These are phyloP conservation scores for Drosophila takahashii DNA, from an alignment of 1,140 invertebrate genomes.

Conservation along the genomic window DNA sequence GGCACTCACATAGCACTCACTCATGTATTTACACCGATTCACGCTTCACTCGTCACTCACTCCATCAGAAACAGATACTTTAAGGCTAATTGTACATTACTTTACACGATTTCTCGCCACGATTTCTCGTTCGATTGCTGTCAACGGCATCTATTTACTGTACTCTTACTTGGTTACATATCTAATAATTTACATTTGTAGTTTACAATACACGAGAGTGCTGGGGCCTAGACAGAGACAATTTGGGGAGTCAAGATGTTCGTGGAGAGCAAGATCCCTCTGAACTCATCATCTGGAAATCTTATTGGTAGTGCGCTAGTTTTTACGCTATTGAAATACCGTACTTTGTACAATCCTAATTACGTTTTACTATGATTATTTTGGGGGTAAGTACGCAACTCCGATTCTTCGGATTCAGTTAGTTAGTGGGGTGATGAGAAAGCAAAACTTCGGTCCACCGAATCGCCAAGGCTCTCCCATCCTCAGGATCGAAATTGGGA, in stretches of 20 bases:
- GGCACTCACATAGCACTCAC: constrained; percentile 17
- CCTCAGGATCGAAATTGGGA: background rate
- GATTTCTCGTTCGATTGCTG: constrained; percentile 14
- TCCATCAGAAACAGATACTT: constrained; percentile 31
- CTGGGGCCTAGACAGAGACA: constrained; percentile 55
- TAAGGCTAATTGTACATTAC: constrained; percentile 71
- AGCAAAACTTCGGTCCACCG: constrained; percentile 51
- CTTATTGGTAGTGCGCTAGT: constrained; percentile 26
- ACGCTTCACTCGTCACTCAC: constrained; percentile 4
- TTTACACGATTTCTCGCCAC: constrained; percentile 61
- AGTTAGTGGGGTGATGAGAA: constrained; percentile 23
- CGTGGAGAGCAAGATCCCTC: constrained; percentile 13
- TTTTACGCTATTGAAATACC: constrained; percentile 37
- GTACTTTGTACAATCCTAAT: constrained; percentile 55
- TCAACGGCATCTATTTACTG: constrained; percentile 50
- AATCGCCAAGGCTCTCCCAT: constrained; percentile 26
- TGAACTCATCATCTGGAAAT: constrained; percentile 9
- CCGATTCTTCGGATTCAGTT: constrained; percentile 25
- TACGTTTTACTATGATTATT: constrained; percentile 20
- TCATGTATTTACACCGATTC: constrained; percentile 32
- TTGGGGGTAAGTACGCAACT: constrained; percentile 2
- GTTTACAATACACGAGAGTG: constrained; percentile 70
- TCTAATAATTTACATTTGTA: constrained; percentile 65
- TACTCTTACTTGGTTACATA: constrained; percentile 52
- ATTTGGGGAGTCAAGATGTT: background rate